phyloP scores from a whole-genome alignment of 2,797 vertebrate genomes.

The Sciurus carolinensis region DNA sequence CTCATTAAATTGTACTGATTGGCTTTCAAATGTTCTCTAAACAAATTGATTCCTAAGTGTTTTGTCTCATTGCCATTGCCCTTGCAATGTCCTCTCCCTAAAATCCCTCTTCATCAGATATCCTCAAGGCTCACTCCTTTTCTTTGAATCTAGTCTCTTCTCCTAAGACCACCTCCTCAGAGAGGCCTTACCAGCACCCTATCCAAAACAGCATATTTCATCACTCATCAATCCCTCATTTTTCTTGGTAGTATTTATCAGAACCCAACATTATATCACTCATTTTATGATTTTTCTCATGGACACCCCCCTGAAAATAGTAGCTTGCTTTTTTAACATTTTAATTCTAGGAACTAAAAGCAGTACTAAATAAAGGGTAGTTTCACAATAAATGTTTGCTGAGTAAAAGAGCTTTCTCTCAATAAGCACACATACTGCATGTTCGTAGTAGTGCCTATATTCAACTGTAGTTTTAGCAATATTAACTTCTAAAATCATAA shows the following conservation, averaged over 20 bases:
- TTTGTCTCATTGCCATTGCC: background rate
- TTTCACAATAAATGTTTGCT: background rate
- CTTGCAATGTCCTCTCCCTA: background rate
- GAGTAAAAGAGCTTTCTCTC: background rate
- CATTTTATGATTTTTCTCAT: background rate
- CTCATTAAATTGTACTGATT: background rate
- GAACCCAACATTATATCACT: background rate
- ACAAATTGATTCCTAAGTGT: conserved; percentile 31
- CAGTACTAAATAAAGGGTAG: background rate
- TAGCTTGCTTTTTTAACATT: background rate
- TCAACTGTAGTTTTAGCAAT: background rate
- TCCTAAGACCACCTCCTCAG: background rate
- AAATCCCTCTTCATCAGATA: background rate
- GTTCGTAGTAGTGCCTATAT: background rate
- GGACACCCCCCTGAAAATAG: background rate
- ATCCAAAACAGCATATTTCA: background rate
- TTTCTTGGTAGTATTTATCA: background rate
- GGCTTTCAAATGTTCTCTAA: background rate
- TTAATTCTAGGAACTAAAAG: conserved; percentile 21
- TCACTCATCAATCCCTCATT: background rate
- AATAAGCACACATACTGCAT: background rate
- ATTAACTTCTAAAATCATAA: conserved; percentile 19
- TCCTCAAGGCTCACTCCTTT: background rate
- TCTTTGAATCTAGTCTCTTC: background rate
- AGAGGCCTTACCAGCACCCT: background rate